phyloP scores from a whole-genome alignment of 2,797 vertebrate genomes.

The Diplodus sargus region DNA sequence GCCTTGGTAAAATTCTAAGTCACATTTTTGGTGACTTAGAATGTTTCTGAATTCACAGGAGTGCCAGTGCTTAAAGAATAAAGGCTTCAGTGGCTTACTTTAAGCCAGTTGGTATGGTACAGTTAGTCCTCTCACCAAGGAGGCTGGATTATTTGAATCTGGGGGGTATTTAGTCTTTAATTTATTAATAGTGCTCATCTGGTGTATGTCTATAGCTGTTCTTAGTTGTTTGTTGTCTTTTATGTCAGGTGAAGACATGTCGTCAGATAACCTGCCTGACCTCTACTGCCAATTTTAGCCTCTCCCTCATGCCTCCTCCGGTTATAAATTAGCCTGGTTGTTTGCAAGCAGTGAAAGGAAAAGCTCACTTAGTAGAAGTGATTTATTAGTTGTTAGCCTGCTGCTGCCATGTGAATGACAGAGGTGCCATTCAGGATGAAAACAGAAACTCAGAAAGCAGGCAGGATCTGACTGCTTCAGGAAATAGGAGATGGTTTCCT shows the following conservation, averaged over 20 bases:
- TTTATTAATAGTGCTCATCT: neutral
- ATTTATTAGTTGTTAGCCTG: constrained; percentile 83
- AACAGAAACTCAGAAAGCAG: constrained; percentile 67
- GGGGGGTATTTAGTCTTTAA: neutral
- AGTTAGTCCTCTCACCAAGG: neutral
- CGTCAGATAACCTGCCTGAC: constrained; percentile 67
- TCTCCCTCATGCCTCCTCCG: constrained; percentile 55
- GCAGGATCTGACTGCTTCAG: constrained; percentile 58
- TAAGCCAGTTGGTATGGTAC: neutral
- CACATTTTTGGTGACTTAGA: neutral
- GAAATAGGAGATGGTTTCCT: constrained; percentile 65
- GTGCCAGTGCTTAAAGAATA: neutral
- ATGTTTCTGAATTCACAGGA: neutral
- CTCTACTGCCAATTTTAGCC: constrained; percentile 62
- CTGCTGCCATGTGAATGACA: constrained; percentile 78
- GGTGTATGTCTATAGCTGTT: neutral
- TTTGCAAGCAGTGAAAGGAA: constrained; percentile 81
- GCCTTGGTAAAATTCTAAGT: neutral
- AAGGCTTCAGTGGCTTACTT: neutral
- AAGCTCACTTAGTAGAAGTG: constrained; percentile 82
- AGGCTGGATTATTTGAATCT: constrained; percentile 5
- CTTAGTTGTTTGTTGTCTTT: constrained; percentile 34
- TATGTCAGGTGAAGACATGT: constrained; percentile 46
- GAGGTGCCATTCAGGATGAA: constrained; percentile 75
- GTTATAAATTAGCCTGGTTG: constrained; percentile 83